Evolutionary conservation across 2,113 vertebrate genomes (phyloP), one percentile per base, ranked within the genome.

Genomic region (Phasianus colchicus): DNA sequence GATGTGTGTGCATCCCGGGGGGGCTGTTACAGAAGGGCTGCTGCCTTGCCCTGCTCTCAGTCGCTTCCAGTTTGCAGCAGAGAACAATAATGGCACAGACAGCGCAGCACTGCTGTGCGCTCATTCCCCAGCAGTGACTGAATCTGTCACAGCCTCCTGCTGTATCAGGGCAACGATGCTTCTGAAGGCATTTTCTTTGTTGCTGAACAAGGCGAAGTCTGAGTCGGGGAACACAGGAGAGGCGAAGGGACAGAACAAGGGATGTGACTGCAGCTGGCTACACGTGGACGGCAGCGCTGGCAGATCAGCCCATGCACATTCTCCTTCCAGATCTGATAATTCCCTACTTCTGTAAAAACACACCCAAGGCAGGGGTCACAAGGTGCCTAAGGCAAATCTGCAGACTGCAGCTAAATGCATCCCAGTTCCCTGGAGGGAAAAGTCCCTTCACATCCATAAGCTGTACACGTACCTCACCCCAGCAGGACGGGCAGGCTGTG

Each of bases 81-180:
- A 96, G 93, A 96, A 96, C 95, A 95, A 88, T 91, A 17, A 93
- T 91, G 96, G 93, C 96, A 94, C 93, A 67, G 93, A 61, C 25
- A 66, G 87, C 91, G 72, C n/a, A 48, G 93, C 74, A 22, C 55
- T 6, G 90, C 93, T 76, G 67, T 0, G 52, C 19, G 0, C 89
- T 72, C 84, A 2, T 36, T 73, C 90, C 86, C 95, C 76, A n/a
- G 88, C 94, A 27, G 5, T 69, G 95, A 79, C 92, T 57, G 63
- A 5, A 13, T 80, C 96, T 38, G 52, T 74, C 84, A 0, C 84
- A 83, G 93, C 91, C 89, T 91, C 92, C 92, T 3, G 72, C 93
- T 50, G 88, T 83, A 80, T 5, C 85, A 25, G 22, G 0, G 6
- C 0, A 10, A 52, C 65, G 55, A 83, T 70, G 11, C 0, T 43